Evolutionary conservation across 2,113 vertebrate genomes (phyloP).

Genomic region (Pteruthius melanotis): DNA sequence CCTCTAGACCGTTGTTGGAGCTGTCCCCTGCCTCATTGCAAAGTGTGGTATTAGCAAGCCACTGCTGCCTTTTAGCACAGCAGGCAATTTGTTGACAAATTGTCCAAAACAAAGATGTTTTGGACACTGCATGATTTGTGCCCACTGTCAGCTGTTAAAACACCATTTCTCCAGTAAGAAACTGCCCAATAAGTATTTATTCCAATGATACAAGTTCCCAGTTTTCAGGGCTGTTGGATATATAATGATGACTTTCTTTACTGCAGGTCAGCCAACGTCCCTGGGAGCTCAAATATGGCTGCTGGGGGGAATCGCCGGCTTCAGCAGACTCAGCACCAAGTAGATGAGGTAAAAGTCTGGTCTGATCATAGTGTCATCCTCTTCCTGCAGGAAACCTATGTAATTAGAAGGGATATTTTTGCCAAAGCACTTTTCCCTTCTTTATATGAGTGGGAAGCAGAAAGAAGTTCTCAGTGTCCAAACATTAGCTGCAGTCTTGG

Average conservation of each 20-base stretch:
- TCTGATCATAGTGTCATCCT: neutral
- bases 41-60: too few relatives aligned
- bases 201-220: neutral
- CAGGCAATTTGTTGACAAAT: neutral
- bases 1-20: rapidly evolving
- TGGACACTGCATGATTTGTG: rapidly evolving
- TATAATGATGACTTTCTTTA: neutral
- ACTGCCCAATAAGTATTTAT: neutral
- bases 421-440: neutral
- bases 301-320: constrained; percentile 69
- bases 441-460: neutral
- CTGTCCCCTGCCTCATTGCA: neutral
- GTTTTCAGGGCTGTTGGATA: neutral
- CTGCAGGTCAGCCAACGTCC: constrained; percentile 66
- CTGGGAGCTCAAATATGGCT: constrained; percentile 45
- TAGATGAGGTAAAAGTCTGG: constrained; percentile 73
- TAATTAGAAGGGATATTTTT: neutral
- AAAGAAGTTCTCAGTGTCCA: neutral
- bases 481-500: neutral
- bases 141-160: neutral
- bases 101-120: too few relatives aligned
- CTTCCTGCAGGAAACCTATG: neutral
- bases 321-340: constrained; percentile 81
- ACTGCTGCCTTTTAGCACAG: neutral
- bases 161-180: neutral